Evolutionary conservation across 2,888 invertebrate genomes (phyloP).

Genomic region (Tenthredo amoena): DNA sequence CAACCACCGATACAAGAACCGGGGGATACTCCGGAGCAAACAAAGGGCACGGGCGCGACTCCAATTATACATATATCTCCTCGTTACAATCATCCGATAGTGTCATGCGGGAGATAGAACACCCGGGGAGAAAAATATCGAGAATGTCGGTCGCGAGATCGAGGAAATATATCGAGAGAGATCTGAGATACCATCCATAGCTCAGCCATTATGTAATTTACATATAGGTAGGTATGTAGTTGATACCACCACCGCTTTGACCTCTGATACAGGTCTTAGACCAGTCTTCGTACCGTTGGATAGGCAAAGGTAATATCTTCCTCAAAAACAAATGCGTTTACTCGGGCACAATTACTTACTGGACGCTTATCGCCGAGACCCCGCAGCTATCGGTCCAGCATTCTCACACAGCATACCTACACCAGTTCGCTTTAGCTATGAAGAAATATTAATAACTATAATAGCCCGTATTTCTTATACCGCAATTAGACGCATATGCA

Average conservation of each 20-base stretch:
- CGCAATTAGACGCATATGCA: slow-evolving; percentile 5
- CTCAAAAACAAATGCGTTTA: background rate
- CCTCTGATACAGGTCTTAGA: background rate
- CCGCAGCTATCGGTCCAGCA: background rate
- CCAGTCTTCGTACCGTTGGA: background rate
- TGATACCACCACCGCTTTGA: background rate
- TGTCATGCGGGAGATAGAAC: slow-evolving; percentile 26
- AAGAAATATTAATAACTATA: slow-evolving; percentile 16
- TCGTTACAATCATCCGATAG: slow-evolving; percentile 36
- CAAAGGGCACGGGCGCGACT: background rate
- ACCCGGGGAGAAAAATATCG: slow-evolving; percentile 47
- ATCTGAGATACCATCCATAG: background rate
- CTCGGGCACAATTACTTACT: background rate
- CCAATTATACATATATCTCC: background rate
- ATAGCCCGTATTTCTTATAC: background rate
- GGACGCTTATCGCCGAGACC: background rate
- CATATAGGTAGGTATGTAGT: slow-evolving; percentile 7
- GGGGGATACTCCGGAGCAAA: background rate
- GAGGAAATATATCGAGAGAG: slow-evolving; percentile 19
- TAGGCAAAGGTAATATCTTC: background rate
- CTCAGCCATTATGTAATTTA: background rate
- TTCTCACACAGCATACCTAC: background rate
- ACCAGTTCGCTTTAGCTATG: background rate
- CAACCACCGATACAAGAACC: background rate
- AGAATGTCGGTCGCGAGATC: slow-evolving; percentile 34